phyloP scores from a whole-genome alignment of 1,140 invertebrate genomes.

The Drosophila repleta region DNA sequence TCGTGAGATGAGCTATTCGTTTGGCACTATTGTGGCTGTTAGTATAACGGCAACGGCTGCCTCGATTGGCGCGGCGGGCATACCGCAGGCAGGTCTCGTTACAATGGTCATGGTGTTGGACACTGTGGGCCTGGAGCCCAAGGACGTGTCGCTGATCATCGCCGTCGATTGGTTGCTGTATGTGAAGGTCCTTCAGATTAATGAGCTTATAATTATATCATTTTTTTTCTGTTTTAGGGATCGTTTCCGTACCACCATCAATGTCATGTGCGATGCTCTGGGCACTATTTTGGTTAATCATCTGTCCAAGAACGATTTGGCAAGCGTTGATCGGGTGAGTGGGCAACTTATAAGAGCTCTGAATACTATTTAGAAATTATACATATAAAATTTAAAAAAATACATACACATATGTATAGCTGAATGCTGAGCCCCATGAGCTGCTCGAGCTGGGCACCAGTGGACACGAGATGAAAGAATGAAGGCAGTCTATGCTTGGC shows the following conservation, averaged over 20 bases:
- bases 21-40: conserved; percentile 94
- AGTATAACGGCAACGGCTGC: conserved; percentile 97
- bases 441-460: conserved; percentile 80
- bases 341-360: neutral
- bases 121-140: conserved; percentile 95
- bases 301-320: conserved; percentile 91
- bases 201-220: neutral
- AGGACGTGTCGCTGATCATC: conserved; percentile 96
- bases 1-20: conserved; percentile 89
- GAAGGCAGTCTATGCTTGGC: conserved; percentile 80
- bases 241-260: conserved; percentile 97
- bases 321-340: conserved; percentile 74
- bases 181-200: conserved; percentile 84
- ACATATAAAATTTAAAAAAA: neutral
- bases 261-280: conserved; percentile 97
- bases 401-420: conserved; percentile 27
- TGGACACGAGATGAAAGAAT: conserved; percentile 82
- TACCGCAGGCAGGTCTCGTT: conserved; percentile 96
- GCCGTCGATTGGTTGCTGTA: conserved; percentile 99
- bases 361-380: too few species aligned
- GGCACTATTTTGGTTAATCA: conserved; percentile 97
- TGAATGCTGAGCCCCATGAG: conserved; percentile 82
- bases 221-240: conserved; percentile 87
- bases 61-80: conserved; percentile 97
- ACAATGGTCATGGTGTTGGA: conserved; percentile 99